These are phyloP conservation scores for Venusia cambrica DNA, from an alignment of 2,888 invertebrate genomes.

Conservation along the genomic window DNA sequence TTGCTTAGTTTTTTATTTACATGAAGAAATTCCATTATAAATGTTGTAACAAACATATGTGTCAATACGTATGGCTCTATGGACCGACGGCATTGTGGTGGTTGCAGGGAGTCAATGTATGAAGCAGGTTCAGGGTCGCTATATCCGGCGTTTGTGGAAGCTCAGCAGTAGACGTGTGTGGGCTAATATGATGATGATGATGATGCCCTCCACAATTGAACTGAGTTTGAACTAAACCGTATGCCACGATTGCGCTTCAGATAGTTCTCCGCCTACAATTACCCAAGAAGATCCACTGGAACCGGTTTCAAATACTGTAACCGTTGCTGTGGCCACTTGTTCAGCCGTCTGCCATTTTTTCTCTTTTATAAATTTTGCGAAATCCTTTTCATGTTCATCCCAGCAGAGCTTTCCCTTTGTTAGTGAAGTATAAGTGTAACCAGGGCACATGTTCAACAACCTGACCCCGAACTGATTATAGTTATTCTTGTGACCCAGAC, in stretches of 20 bases:
- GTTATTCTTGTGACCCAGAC: constrained; percentile 57
- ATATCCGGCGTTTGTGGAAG: too few species aligned
- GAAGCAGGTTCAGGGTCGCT: too few species aligned
- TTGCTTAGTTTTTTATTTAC: too few species aligned
- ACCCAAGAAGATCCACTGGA: constrained; percentile 68
- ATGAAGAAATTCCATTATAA: too few species aligned
- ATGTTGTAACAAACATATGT: too few species aligned
- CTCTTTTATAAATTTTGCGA: constrained; percentile 5
- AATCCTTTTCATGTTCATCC: constrained; percentile 18
- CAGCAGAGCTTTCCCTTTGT: constrained; percentile 9
- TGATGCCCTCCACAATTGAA: too few species aligned
- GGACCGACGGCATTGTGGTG: too few species aligned
- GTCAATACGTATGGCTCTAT: too few species aligned
- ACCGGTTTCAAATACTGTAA: constrained; percentile 36
- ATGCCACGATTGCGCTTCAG: constrained; percentile 13
- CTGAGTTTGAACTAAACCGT: too few species aligned
- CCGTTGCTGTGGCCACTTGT: constrained; percentile 17
- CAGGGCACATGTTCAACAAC: constrained; percentile 48
- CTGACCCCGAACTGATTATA: constrained; percentile 63
- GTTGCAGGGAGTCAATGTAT: too few species aligned
- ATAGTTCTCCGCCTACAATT: constrained; percentile 44
- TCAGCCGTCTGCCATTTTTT: constrained; percentile 15
- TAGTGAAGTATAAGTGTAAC: constrained; percentile 16
- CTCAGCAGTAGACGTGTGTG: too few species aligned
- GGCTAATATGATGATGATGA: too few species aligned